Percentiles rank a stretch among this genome's conserved stretches.
phyloP scores from a whole-genome alignment of 2,888 invertebrate species.

The Caenorhabditis zanzibari region DNA sequence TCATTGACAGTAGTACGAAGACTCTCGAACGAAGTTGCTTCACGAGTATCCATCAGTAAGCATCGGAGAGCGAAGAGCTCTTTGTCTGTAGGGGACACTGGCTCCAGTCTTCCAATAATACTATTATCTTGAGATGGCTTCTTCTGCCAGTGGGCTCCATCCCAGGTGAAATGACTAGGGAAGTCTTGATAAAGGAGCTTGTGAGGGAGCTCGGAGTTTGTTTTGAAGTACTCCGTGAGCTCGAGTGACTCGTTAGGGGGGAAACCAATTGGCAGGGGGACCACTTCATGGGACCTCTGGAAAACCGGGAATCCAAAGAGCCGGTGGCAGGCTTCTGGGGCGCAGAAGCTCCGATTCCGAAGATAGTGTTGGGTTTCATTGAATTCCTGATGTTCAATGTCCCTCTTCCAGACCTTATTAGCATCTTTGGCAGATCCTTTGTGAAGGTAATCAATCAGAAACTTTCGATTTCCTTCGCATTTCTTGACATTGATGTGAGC shows the following conservation, averaged over 20 bases:
- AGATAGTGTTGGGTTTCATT: not conserved
- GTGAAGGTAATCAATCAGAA: not conserved
- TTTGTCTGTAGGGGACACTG: too few species aligned
- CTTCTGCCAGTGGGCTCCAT: too few species aligned
- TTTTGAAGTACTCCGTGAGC: not conserved
- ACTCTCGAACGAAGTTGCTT: too few species aligned
- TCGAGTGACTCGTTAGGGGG: not conserved
- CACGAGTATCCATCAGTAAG: too few species aligned
- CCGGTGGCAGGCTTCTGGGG: not conserved
- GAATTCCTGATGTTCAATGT: not conserved
- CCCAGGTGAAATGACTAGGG: too few species aligned
- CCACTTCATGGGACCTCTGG: not conserved
- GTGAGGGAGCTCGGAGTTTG: not conserved
- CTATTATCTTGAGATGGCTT: too few species aligned
- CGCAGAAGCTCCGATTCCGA: not conserved
- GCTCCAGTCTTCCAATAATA: too few species aligned
- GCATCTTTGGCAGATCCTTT: not conserved
- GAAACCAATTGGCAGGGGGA: not conserved
- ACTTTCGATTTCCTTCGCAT: not conserved
- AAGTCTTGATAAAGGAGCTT: too few species aligned
- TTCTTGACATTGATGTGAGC: not conserved
- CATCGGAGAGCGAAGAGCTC: too few species aligned
- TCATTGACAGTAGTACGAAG: too few species aligned
- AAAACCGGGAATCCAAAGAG: not conserved
- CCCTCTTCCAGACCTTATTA: not conserved